Conservation (phyloP, 2,797 vertebrate genomes). For the Peromyscus melanophrys region DNA sequence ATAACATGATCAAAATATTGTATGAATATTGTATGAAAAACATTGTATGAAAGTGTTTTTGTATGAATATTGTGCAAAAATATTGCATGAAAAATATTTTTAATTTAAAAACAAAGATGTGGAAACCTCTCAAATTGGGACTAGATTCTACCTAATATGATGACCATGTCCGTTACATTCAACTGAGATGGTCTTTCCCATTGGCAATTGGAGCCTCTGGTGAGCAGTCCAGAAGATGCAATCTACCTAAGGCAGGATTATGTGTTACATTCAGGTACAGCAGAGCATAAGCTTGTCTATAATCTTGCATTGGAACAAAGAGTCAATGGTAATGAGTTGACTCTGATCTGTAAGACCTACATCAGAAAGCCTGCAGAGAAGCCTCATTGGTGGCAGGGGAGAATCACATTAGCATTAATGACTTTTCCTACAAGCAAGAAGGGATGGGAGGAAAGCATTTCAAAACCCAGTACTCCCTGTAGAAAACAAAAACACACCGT, state of each 20-base stretch:
- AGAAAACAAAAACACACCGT: conserved; percentile 35
- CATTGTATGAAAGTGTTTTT: not conserved
- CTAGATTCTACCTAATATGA: not conserved
- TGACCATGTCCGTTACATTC: not conserved
- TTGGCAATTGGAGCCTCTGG: not conserved
- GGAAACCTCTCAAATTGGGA: not conserved
- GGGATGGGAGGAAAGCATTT: not conserved
- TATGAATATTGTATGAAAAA: not conserved
- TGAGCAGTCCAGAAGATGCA: not conserved
- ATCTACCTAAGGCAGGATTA: not conserved
- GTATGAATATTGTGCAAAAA: not conserved
- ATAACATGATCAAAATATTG: not conserved
- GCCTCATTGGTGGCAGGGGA: not conserved
- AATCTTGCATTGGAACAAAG: conserved; percentile 28
- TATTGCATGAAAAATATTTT: not conserved
- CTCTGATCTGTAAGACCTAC: not conserved
- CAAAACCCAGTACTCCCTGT: conserved; percentile 37
- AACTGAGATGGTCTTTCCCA: conserved; percentile 24
- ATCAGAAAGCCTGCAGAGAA: not conserved
- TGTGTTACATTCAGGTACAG: conserved; percentile 23
- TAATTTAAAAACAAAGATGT: not conserved
- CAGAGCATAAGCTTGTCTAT: not conserved
- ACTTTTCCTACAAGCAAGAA: not conserved
- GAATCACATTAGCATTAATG: conserved; percentile 36
- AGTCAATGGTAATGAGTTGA: not conserved